Evolutionary conservation across 2,797 vertebrate species (phyloP).

Genomic region (Eospalax fontanierii): DNA sequence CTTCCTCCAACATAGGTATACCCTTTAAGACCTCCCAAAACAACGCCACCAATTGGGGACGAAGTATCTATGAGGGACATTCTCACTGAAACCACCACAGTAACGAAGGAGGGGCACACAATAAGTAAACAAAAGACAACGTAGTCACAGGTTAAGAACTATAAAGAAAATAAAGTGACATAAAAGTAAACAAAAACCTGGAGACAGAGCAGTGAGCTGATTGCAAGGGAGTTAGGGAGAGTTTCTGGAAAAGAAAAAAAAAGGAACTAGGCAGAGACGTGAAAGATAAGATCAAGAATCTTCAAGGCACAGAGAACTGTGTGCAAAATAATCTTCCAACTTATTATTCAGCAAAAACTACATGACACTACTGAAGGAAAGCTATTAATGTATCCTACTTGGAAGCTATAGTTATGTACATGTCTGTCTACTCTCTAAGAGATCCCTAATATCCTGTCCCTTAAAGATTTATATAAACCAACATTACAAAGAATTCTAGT

Average conservation of each 20-base stretch:
- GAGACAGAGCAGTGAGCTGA: background rate
- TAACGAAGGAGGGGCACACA: background rate
- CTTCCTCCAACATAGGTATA: no score
- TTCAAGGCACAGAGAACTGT: background rate
- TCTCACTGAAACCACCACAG: no score
- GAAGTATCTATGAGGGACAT: no score
- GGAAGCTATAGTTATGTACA: background rate
- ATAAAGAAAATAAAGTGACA: slow-evolving; percentile 9
- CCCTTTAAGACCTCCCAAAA: no score
- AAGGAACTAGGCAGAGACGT: background rate
- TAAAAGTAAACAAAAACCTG: background rate
- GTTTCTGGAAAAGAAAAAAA: background rate
- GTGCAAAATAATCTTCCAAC: background rate
- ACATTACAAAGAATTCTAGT: background rate
- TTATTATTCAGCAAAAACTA: background rate
- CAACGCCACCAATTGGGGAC: no score
- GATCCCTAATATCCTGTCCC: background rate
- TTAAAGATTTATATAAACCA: background rate
- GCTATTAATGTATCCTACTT: background rate
- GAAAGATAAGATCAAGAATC: background rate
- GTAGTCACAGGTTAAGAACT: background rate
- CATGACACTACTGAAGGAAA: background rate
- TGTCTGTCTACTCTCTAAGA: background rate
- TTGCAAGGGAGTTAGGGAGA: background rate
- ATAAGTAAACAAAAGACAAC: background rate